These are phyloP conservation scores for Aptenodytes forsteri DNA, from an alignment of 2,113 vertebrate species.

Conservation along the genomic window DNA sequence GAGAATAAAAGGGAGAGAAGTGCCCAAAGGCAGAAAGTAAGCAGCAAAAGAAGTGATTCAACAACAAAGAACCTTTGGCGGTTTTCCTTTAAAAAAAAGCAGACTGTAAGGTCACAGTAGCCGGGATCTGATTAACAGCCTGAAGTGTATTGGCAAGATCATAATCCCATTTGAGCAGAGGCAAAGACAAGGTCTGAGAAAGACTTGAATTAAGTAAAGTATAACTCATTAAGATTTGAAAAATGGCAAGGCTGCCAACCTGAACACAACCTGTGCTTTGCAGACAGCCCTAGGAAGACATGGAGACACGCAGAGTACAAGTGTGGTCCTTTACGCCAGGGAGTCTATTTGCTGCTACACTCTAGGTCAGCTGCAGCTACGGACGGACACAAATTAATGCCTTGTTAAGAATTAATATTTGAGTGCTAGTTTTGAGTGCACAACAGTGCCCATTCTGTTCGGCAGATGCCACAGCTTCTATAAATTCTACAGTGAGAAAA, in stretches of 20 bases:
- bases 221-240: not conserved
- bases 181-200: not conserved
- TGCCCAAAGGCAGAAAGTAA: not conserved
- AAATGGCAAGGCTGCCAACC: not conserved
- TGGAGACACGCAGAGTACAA: not conserved
- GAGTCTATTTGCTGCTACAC: not conserved
- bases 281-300: not conserved
- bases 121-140: not conserved
- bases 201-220: not conserved
- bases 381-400: not conserved
- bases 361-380: not conserved
- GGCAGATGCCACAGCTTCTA: not conserved
- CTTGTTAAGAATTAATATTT: not conserved
- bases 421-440: not conserved
- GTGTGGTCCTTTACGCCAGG: fast-evolving
- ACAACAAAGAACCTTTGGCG: not conserved
- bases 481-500: not conserved
- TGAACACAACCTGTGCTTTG: not conserved
- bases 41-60: not conserved
- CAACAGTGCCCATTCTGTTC: not conserved
- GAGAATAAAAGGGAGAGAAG: not conserved
- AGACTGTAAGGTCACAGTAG: not conserved
- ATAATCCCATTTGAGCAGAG: not conserved
- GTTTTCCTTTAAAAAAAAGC: not conserved
- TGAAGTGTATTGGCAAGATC: not conserved